A percentile compares a stretch with the other conserved stretches of the same genome.
Evolutionary conservation across 1,140 invertebrate species (phyloP).

Genomic region (Heliconius hewitsoni): DNA sequence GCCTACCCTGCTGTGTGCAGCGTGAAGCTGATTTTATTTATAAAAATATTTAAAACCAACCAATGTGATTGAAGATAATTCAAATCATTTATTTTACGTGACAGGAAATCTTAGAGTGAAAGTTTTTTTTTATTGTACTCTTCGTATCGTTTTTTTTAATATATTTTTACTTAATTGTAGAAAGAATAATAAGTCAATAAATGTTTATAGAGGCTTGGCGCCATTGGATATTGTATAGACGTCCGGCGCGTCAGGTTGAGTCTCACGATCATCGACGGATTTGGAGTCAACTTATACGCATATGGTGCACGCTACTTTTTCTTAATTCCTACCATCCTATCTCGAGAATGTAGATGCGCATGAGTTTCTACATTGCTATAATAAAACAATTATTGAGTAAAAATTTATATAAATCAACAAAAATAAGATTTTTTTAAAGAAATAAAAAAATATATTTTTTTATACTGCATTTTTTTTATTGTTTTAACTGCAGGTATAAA

Average conservation of each 20-base stretch:
- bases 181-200: constrained; percentile 19
- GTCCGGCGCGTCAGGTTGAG: constrained; percentile 29
- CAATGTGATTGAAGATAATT: background rate
- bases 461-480: constrained; percentile 22
- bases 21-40: too few relatives aligned
- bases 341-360: constrained; percentile 34
- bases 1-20: too few relatives aligned
- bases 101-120: background rate
- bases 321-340: constrained; percentile 35
- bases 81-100: background rate
- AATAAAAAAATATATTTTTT: background rate
- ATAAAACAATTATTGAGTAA: background rate
- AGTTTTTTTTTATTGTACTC: background rate
- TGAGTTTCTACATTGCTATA: background rate
- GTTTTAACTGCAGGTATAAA: constrained; percentile 26
- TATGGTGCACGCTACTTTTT: constrained; percentile 51
- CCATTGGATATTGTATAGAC: constrained; percentile 33
- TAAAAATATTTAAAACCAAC: too few relatives aligned
- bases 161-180: constrained; percentile 8
- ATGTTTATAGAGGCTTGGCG: constrained; percentile 32
- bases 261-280: constrained; percentile 46
- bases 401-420: background rate
- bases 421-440: background rate
- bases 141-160: background rate
- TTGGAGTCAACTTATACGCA: constrained; percentile 44